These are phyloP conservation scores for Anguilla obscura DNA, from an alignment of 2,797 vertebrate genomes.

Conservation along the genomic window DNA sequence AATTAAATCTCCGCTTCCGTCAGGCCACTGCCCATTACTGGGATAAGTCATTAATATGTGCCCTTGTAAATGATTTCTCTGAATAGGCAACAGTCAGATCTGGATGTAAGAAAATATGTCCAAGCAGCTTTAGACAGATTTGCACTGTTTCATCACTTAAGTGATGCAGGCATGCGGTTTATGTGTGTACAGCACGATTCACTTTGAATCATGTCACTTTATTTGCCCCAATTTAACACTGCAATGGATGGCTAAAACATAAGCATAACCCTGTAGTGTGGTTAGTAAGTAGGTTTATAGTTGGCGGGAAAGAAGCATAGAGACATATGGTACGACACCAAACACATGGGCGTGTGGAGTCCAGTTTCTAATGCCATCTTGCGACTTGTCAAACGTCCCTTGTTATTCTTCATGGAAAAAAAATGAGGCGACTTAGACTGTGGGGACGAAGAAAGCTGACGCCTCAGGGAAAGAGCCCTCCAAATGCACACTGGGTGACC, in stretches of 20 bases:
- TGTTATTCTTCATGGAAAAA: neutral
- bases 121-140: neutral
- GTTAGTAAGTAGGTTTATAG: neutral
- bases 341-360: neutral
- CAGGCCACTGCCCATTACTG: conserved; percentile 24
- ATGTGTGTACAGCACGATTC: neutral
- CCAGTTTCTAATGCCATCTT: neutral
- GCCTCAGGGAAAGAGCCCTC: neutral
- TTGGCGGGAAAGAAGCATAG: neutral
- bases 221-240: neutral
- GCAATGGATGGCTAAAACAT: neutral
- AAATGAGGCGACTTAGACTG: neutral
- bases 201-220: neutral
- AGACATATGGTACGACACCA: neutral
- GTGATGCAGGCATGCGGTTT: neutral
- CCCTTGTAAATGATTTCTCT: neutral
- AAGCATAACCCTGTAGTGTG: neutral
- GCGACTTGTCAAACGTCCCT: neutral
- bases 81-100: neutral
- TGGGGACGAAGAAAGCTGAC: neutral
- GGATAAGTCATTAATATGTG: conserved; percentile 28
- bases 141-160: neutral
- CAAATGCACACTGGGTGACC: conserved; percentile 31
- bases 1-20: conserved; percentile 38
- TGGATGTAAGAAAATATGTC: neutral